A percentile compares a stretch with the other conserved stretches of the same genome.
Evolutionary conservation across 37 sponge, comb jelly and placozoan genomes (phyloP).

Genomic region (Corticium candelabrum): DNA sequence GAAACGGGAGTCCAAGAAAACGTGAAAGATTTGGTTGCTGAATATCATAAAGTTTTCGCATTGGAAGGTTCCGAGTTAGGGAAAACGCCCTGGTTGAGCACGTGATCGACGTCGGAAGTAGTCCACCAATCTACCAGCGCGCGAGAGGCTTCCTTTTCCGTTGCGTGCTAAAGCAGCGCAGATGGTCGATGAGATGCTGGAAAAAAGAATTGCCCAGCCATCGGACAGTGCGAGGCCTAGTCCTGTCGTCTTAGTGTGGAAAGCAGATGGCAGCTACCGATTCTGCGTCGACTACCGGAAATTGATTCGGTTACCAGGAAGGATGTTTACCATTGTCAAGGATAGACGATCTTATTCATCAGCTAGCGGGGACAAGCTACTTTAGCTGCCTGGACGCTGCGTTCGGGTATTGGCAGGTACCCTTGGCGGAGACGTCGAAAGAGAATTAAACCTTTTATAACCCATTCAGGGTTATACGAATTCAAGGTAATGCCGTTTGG

Average conservation of each 20-base stretch:
- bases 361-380: conserved; percentile 24
- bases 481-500: conserved; percentile 54
- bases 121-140: conserved; percentile 30
- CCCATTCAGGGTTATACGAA: no score
- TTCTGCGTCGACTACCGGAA: conserved; percentile 43
- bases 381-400: conserved; percentile 37
- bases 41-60: conserved; percentile 29
- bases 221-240: conserved; percentile 44
- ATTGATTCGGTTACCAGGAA: conserved; percentile 27
- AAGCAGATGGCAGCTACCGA: conserved; percentile 33
- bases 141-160: conserved; percentile 26
- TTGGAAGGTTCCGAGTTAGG: conserved; percentile 22
- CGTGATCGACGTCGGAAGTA: conserved; percentile 33
- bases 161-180: conserved; percentile 6
- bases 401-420: conserved; percentile 56
- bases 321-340: conserved; percentile 48
- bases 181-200: conserved; percentile 31
- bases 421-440: conserved; percentile 12
- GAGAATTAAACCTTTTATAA: no score
- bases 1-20: background rate
- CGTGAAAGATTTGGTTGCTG: background rate
- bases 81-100: conserved; percentile 21
- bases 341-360: conserved; percentile 26
- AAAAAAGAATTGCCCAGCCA: conserved; percentile 21
- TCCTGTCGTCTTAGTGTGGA: conserved; percentile 49